Percentiles rank a stretch among this genome's conserved stretches.
These are phyloP conservation scores for Chirona hameri DNA, from an alignment of 2,888 invertebrate genomes.

Conservation along the genomic window DNA sequence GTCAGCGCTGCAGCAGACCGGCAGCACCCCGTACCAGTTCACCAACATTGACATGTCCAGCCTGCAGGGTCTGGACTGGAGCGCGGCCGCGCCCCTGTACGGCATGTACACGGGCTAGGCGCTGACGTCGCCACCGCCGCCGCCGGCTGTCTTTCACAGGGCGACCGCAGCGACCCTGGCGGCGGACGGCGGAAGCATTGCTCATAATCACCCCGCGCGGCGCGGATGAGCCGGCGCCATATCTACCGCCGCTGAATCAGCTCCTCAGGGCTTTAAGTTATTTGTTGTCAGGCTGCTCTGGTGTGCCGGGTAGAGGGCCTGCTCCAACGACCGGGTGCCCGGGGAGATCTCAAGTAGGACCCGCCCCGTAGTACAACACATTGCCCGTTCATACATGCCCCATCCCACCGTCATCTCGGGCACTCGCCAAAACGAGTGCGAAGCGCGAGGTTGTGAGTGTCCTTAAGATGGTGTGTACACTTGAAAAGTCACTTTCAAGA, in stretches of 20 bases:
- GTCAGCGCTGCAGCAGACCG: not conserved
- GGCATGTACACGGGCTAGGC: constrained; percentile 27
- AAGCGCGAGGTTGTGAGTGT: no score
- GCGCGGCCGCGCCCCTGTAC: constrained; percentile 30
- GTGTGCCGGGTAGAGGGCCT: not conserved
- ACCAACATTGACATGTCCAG: constrained; percentile 89
- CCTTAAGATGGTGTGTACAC: no score
- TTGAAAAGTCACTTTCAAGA: no score
- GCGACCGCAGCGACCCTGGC: not conserved
- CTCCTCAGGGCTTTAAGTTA: constrained; percentile 3
- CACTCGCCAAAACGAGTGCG: no score
- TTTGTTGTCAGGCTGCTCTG: not conserved
- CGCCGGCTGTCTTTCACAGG: not conserved
- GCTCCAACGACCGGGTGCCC: not conserved
- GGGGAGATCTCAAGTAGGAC: not conserved
- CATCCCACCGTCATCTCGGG: not conserved
- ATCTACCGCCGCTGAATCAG: not conserved
- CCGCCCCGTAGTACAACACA: not conserved
- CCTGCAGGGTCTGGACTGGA: constrained; percentile 88
- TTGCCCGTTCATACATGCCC: not conserved
- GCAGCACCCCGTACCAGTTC: constrained; percentile 50
- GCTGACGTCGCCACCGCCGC: not conserved
- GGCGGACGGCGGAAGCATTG: not conserved
- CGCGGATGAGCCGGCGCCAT: not conserved
- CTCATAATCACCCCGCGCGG: not conserved